These are phyloP conservation scores for Enteromius argenteus DNA, from an alignment of 2,797 vertebrate genomes.

Conservation along the genomic window DNA sequence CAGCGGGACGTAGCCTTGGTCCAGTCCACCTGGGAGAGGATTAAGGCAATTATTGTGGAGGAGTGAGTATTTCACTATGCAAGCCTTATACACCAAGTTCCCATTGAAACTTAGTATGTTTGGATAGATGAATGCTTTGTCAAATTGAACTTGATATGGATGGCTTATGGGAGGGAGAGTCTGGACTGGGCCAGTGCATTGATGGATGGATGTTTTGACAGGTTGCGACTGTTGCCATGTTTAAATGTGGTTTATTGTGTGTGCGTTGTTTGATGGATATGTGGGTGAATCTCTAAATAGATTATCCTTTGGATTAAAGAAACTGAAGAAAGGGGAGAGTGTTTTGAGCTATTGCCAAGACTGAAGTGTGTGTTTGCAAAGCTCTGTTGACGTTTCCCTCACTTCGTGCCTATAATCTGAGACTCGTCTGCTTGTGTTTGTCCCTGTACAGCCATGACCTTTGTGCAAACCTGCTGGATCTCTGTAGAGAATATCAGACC, in stretches of 20 bases:
- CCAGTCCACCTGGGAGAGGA: slow-evolving; percentile 85
- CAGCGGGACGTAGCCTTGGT: slow-evolving; percentile 84
- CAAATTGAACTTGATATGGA: slow-evolving; percentile 25
- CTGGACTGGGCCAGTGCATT: slow-evolving; percentile 20
- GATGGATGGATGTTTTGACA: slow-evolving; percentile 42
- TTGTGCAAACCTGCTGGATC: slow-evolving; percentile 82
- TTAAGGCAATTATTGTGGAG: slow-evolving; percentile 82
- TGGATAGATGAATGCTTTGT: slow-evolving; percentile 18
- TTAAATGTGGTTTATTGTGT: slow-evolving; percentile 32
- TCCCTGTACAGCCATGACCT: slow-evolving; percentile 85
- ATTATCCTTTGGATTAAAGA: slow-evolving; percentile 29
- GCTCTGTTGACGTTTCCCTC: slow-evolving; percentile 14
- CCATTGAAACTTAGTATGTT: not conserved
- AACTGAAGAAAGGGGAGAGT: slow-evolving; percentile 15
- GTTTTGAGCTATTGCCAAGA: slow-evolving; percentile 23
- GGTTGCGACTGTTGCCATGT: slow-evolving; percentile 22
- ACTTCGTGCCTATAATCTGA: not conserved
- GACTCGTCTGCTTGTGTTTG: not conserved
- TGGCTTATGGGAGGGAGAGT: slow-evolving; percentile 30
- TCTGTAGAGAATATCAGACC: slow-evolving; percentile 87
- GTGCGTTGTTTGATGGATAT: slow-evolving; percentile 36
- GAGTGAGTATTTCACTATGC: slow-evolving; percentile 78
- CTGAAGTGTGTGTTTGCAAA: not conserved
- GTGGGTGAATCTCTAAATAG: slow-evolving; percentile 47
- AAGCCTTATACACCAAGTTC: slow-evolving; percentile 12